Evolutionary conservation across 2,113 vertebrate species (phyloP), one percentile per base, ranked within the genome.

Genomic region (Lutjanus erythropterus): DNA sequence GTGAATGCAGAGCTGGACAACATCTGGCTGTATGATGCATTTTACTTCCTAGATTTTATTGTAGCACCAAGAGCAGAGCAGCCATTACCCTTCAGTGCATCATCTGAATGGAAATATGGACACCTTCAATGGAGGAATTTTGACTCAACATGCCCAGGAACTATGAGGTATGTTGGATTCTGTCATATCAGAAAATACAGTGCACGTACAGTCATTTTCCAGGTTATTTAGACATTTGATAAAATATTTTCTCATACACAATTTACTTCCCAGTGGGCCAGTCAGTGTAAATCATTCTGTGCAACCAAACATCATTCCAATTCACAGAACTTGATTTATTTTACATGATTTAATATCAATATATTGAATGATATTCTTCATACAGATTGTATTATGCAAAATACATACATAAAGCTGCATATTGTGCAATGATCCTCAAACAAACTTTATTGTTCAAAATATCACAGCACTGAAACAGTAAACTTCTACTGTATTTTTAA

Each of bases 121-220:
- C 88, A 81, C 88, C 71, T 76, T 84, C 88, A 88, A 44, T 75
- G 75, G 70, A 92, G 50, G 89, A 65, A 75, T 91, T 94, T 81
- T 91, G 84, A 93, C 90, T 89, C 93, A 95, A 86, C 93, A 96
- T 96, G 95, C 89, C 94, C 94, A 94, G 91, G 89, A 93, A 91
- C 92, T 93, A 95, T 96, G 95, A 96, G 94, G 95, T 96, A 88
- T 59, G 91, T 87, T 5, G 11, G n/a, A 19, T 21, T 0, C 6
- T 56, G 39, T 60, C 47, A 61, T 3, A 31, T 69, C 21, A 60
- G 31, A 52, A 9, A 15, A n/a, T 59, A n/a, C n/a, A n/a, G n/a
- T n/a, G n/a, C n/a, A n/a, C n/a, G 39, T 25, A 0, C 8, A 31
- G 8, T 12, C 0, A 19, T 71, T 10, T 46, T 35, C 37, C 37